Evolutionary conservation across 2,888 invertebrate species (phyloP).

Genomic region (Malthinus flaveolus): DNA sequence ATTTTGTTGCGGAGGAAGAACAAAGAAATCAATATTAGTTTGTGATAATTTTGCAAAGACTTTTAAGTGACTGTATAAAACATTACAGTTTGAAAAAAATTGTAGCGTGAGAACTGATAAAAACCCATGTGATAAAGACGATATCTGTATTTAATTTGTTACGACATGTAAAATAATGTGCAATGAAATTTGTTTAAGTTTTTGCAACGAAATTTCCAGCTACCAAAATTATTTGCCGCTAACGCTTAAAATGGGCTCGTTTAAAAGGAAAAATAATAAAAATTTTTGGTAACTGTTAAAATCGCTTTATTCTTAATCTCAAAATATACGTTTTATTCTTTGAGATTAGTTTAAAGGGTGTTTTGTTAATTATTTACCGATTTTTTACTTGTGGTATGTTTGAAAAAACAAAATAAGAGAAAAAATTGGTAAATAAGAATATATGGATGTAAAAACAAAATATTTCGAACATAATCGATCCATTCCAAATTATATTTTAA

Average conservation of each 20-base stretch:
- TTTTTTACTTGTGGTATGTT: background rate
- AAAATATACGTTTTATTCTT: background rate
- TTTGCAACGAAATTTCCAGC: conserved; percentile 50
- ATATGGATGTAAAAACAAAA: conserved; percentile 13
- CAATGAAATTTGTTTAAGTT: conserved; percentile 45
- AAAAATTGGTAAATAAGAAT: conserved; percentile 6
- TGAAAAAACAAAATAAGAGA: background rate
- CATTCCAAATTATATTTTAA: conserved; percentile 28
- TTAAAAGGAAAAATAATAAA: no score
- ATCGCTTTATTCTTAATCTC: conserved; percentile 7
- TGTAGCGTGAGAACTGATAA: conserved; percentile 40
- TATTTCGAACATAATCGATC: conserved; percentile 16
- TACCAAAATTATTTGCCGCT: conserved; percentile 39
- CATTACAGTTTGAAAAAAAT: conserved; percentile 32
- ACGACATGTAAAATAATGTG: conserved; percentile 42
- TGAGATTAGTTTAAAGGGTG: conserved; percentile 10
- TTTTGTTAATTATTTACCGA: conserved; percentile 1
- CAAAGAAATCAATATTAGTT: conserved; percentile 20
- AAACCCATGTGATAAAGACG: conserved; percentile 52
- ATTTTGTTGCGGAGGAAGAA: conserved; percentile 1
- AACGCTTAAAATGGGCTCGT: conserved; percentile 23
- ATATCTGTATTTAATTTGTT: conserved; percentile 45
- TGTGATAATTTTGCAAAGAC: conserved; percentile 33
- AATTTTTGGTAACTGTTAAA: no score
- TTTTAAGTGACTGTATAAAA: conserved; percentile 20